Base-by-base conservation (phyloP, 2,888 invertebrate genomes). In the Pristionchus maxplancki region DNA sequence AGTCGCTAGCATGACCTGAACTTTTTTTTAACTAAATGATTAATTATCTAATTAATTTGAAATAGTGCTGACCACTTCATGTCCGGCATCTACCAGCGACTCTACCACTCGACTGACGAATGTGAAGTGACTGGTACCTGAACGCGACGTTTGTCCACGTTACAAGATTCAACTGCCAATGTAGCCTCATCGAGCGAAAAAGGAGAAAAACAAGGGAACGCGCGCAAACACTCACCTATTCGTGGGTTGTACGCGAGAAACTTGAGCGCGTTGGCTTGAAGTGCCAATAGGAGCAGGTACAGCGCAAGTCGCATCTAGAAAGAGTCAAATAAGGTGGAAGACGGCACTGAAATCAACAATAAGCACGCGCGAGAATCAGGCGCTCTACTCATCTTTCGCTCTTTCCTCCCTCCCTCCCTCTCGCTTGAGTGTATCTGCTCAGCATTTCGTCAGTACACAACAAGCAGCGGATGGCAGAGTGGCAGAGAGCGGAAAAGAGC, bases 161-260 rank as follows among this genome's bases (percentile, higher is more conserved):
- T n/a, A n/a, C n/a, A n/a, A n/a, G n/a, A n/a, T n/a, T n/a, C n/a
- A n/a, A n/a, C n/a, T n/a, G n/a, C 44, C 11, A 44, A 44, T 44
- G 11, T 44, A 44, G 44, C 44, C 6, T 44, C 44, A 78, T n/a
- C 6, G 40, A 20, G 71, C 9, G 20, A 37, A 37, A 71, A 31
- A 37, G 20, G 2, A 28, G 34, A 31, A 31, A 40, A 74, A 74
- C 0, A 58, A n/a, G n/a, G n/a, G n/a, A n/a, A n/a, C n/a, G n/a
- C n/a, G n/a, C n/a, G n/a, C 20, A 8, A 4, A 71, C 6, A 78
- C 78, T 78, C 44, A 48, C 78, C 78, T 15, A 78, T 44, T 13
- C 78, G n/a, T 11, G 78, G 78, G 44, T 78, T 78, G 28, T 78
- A 78, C 48, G 78, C 78, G n/a, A 78, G 78, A 44, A 78, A 78